phyloP scores from a whole-genome alignment of 2,888 invertebrate genomes.

The Byasa hedistus region DNA sequence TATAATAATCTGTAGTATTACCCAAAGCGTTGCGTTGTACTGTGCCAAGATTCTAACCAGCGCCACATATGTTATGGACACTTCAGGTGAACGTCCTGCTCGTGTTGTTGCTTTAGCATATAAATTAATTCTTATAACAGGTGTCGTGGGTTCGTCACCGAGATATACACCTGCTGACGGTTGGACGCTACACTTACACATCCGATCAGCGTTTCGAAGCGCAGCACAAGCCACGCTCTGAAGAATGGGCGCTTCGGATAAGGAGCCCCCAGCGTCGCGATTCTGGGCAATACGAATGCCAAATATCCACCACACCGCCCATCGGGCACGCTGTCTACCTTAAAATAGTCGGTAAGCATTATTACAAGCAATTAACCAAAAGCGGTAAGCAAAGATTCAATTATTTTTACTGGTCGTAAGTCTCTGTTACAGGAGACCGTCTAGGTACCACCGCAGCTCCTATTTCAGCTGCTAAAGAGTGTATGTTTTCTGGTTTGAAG shows the following conservation, averaged over 20 bases:
- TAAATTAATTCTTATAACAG: constrained; percentile 57
- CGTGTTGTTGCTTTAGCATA: too few species aligned
- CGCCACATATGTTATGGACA: too few species aligned
- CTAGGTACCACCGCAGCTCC: too few species aligned
- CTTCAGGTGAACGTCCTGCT: too few species aligned
- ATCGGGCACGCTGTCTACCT: constrained; percentile 88
- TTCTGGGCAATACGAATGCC: constrained; percentile 92
- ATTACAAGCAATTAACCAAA: neutral
- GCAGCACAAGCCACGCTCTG: constrained; percentile 90
- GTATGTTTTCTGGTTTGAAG: too few species aligned
- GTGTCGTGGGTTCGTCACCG: constrained; percentile 96
- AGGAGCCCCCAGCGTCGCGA: constrained; percentile 87
- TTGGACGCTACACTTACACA: constrained; percentile 94
- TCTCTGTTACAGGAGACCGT: too few species aligned
- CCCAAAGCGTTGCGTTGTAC: too few species aligned
- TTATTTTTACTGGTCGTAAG: too few species aligned
- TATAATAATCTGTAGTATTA: too few species aligned
- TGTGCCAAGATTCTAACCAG: too few species aligned
- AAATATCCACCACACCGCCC: constrained; percentile 92
- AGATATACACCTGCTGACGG: constrained; percentile 93
- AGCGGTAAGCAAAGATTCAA: too few species aligned
- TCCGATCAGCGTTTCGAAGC: constrained; percentile 89
- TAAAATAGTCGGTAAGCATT: constrained; percentile 87
- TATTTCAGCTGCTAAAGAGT: too few species aligned
- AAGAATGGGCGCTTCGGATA: constrained; percentile 89